Conservation (phyloP, 2,888 invertebrate genomes). For the Copidosoma aretas region DNA sequence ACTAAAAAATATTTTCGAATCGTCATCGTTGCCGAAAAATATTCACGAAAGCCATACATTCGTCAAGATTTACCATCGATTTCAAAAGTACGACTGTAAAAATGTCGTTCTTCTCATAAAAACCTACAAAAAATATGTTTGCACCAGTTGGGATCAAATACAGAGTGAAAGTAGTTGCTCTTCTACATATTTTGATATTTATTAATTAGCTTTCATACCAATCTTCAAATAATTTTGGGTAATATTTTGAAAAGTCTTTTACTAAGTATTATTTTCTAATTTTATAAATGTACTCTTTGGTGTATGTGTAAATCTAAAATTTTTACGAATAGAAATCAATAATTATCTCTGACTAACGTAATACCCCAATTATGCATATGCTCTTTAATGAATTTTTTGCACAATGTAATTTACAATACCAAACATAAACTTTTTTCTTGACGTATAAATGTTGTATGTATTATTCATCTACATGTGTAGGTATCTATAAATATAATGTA, state of each 20-base stretch:
- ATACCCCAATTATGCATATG: too few species aligned
- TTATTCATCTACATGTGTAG: not conserved
- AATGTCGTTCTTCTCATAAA: slow-evolving; percentile 25
- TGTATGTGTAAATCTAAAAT: not conserved
- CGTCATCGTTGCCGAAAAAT: not conserved
- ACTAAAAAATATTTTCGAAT: not conserved
- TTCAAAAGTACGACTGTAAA: slow-evolving; percentile 16
- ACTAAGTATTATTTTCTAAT: not conserved
- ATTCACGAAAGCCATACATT: not conserved
- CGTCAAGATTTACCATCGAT: not conserved
- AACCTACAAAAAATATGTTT: slow-evolving; percentile 14
- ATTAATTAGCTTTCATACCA: not conserved
- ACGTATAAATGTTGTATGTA: not conserved
- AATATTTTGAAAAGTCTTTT: not conserved
- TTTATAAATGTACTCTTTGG: not conserved
- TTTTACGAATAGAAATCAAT: not conserved
- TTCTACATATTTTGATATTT: not conserved
- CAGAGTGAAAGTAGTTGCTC: slow-evolving; percentile 6
- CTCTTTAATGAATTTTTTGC: too few species aligned
- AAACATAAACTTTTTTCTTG: not conserved
- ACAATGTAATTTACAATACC: not conserved
- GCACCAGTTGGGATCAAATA: slow-evolving; percentile 39
- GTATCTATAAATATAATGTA: slow-evolving; percentile 3
- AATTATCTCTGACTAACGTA: too few species aligned
- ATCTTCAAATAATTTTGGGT: not conserved